Evolutionary conservation across 2,797 vertebrate genomes (phyloP), one percentile per base, ranked within the genome.

Genomic region (Enteromius paludinosus): DNA sequence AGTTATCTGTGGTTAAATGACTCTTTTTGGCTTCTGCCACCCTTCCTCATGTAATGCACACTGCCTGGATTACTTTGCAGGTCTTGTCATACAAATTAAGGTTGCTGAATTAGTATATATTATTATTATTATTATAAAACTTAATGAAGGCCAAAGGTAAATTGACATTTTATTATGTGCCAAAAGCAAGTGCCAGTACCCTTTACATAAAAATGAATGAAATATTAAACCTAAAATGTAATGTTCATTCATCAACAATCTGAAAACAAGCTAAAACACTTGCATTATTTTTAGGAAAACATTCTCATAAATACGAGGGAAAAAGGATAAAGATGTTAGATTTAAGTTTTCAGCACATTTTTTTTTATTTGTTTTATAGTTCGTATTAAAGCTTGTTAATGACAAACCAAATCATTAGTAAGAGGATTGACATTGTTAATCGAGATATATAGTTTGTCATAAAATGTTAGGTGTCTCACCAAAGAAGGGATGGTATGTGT

Each of bases 131-230:
- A 1, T 65, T 49, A 47, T 10, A 43, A 30, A 25, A 12, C 20
- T n/a, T 72, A 41, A 71, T 82, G 33, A 75, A 79, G 68, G 80
- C 84, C 30, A 80, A 81, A 71, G 45, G 43, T 79, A 54, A 75
- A 47, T 77, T 77, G 1, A 54, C 83, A 73, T 71, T 69, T 84
- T 66, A 74, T 81, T 10, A 83, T 65, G 80, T 87, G 87, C 87
- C 86, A 86, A 79, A 85, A 45, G 72, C 72, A 84, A 62, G 74
- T 81, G 75, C 77, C 82, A 81, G 70, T 78, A 61, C 43, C 47
- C 77, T 84, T 76, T 83, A 85, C 70, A 30, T n/a, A 20, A 33
- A 11, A 59, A 68, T 62, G 11, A 45, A 38, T 28, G 28, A 59
- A 30, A 71, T 69, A 43, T 41, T 33, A 54, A 41, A 33, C 11